Evolutionary conservation across 2,888 invertebrate species (phyloP).

Genomic region (Conus canariensis): DNA sequence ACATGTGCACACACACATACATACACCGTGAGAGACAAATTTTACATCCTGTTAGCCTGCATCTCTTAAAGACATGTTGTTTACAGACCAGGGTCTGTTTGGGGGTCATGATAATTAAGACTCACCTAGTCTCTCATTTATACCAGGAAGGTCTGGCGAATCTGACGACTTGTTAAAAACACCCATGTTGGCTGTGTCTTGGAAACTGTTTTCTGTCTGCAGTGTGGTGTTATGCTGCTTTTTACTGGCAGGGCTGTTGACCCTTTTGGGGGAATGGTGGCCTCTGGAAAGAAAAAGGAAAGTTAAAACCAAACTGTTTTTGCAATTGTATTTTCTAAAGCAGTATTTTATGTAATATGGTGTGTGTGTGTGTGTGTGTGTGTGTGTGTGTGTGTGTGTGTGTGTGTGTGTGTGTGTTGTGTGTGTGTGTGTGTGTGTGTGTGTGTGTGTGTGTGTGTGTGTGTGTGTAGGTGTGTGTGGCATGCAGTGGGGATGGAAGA

Average conservation of each 20-base stretch:
- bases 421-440: neutral
- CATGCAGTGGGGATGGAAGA: too few relatives aligned
- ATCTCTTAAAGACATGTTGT: too few relatives aligned
- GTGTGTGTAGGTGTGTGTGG: neutral
- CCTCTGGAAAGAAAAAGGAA: constrained; percentile 18
- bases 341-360: too few relatives aligned
- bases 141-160: constrained; percentile 62
- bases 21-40: neutral
- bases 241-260: neutral
- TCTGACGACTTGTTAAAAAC: constrained; percentile 6
- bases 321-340: too few relatives aligned
- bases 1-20: constrained; percentile 10
- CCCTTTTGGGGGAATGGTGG: neutral
- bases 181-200: neutral
- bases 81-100: too few relatives aligned
- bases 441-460: neutral
- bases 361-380: neutral
- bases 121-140: constrained; percentile 74
- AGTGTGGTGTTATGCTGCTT: neutral
- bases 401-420: constrained; percentile 20
- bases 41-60: too few relatives aligned
- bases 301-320: neutral
- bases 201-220: constrained; percentile 30
- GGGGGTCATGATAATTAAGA: too few relatives aligned
- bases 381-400: constrained; percentile 12